phyloP scores from a whole-genome alignment of 2,888 invertebrate genomes.

The Periphyllus acericola region DNA sequence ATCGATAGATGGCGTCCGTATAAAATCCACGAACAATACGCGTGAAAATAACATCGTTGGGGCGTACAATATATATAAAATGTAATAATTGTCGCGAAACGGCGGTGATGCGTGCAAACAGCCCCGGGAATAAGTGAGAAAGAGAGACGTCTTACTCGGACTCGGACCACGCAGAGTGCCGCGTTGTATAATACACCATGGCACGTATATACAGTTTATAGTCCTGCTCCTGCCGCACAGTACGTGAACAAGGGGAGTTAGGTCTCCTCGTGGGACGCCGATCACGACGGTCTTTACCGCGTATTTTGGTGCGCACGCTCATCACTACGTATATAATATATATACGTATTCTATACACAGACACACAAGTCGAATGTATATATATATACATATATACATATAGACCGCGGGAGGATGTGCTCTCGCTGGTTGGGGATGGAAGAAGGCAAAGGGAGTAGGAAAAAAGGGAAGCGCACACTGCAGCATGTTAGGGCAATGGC shows the following conservation, averaged over 20 bases:
- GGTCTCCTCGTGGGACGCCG: slow-evolving; percentile 53
- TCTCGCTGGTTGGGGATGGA: neutral
- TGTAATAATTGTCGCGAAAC: slow-evolving; percentile 38
- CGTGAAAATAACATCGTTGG: neutral
- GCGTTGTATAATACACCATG: neutral
- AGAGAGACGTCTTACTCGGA: slow-evolving; percentile 44
- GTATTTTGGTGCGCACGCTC: slow-evolving; percentile 24
- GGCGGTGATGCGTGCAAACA: slow-evolving; percentile 42
- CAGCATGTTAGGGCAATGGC: slow-evolving; percentile 65
- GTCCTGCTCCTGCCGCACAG: neutral
- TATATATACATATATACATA: neutral
- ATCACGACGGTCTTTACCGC: slow-evolving; percentile 59
- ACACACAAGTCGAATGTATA: no score
- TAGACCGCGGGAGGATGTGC: slow-evolving; percentile 12
- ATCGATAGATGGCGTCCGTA: no score
- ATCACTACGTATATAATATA: neutral
- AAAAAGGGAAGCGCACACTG: slow-evolving; percentile 63
- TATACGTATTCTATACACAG: neutral
- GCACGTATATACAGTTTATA: neutral
- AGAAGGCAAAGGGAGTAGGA: neutral
- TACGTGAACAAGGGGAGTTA: neutral
- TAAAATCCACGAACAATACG: no score
- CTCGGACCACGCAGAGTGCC: neutral
- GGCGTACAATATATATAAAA: neutral
- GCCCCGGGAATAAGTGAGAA: neutral